Evolutionary conservation across 2,113 vertebrate species (phyloP), one percentile per base, ranked within the genome.

Genomic region (Tragulus kanchil): DNA sequence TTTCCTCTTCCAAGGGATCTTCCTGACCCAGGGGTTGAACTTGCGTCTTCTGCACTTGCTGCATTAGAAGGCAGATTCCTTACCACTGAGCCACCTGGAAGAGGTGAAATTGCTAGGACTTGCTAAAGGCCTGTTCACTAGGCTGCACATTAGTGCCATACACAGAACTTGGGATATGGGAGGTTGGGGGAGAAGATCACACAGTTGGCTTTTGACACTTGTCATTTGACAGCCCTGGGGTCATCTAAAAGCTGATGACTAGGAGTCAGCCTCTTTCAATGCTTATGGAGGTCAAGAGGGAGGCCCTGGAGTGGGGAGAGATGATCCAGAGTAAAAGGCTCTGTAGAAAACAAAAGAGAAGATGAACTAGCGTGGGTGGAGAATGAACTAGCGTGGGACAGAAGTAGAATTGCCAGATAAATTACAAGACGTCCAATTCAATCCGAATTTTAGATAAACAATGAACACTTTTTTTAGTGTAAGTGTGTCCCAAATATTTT

Each of bases 81-180:
- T 73, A 73, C 13, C 69, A 23, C 21, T 73, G 11, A 45, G 11
- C 69, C 42, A 25, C 42, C 69, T 73, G 42, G 69, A 73, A 73
- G 52, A 28, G 14, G 12, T 86, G 5, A 50, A n/a, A 69, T 28
- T 56, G 15, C 58, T 28, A 84, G 56, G 78, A 65, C 62, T n/a
- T 48, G 59, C 79, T 7, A n/a, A 31, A 31, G 5, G 28, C 17
- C 77, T 26, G 28, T 31, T 87, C 48, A 21, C 42, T 6, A 1
- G 79, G 64, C 45, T 58, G 17, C 31, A 16, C 6, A 12, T n/a
- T 65, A 48, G 59, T 25, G 26, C 36, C 16, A 4, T 8, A 82
- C 36, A 54, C 5, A 10, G 42, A 78, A 48, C 61, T 23, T 8
- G 1, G 6, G 6, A 19, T 42, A 17, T 0, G 0, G 28, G 5